A percentile compares a stretch with the other conserved stretches of the same genome.
Evolutionary conservation across 2,888 invertebrate genomes (phyloP).

Genomic region (Mythimna ferrago): DNA sequence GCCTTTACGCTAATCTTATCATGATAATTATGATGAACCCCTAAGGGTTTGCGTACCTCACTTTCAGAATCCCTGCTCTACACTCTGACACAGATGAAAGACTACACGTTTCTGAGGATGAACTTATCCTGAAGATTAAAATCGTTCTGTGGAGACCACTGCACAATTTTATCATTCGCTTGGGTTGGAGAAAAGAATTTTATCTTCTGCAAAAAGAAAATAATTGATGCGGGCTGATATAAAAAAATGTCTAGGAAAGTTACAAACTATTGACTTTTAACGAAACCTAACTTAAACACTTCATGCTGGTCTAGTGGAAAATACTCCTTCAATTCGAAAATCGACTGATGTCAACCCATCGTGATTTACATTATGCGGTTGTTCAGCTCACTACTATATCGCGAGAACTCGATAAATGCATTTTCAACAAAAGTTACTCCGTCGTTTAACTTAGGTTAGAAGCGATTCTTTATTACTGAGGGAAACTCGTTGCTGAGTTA

Average conservation of each 20-base stretch:
- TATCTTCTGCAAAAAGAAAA: too few species aligned
- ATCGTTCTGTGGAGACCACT: too few species aligned
- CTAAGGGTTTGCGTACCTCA: too few species aligned
- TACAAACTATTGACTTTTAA: background rate
- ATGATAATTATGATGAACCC: too few species aligned
- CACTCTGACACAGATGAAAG: background rate
- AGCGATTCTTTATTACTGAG: background rate
- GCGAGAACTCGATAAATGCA: slow-evolving; percentile 11
- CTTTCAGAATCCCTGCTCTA: background rate
- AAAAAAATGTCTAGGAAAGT: background rate
- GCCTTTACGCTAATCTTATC: too few species aligned
- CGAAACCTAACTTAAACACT: background rate
- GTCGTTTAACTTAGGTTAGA: background rate
- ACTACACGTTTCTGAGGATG: background rate
- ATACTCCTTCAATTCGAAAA: slow-evolving; percentile 7
- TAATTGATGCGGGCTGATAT: background rate
- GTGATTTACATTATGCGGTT: slow-evolving; percentile 37
- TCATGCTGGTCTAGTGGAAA: background rate
- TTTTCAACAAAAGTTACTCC: slow-evolving; percentile 22
- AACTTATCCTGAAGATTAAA: background rate
- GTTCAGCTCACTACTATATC: slow-evolving; percentile 34
- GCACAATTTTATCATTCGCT: background rate
- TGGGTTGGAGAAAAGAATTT: background rate
- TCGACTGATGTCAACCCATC: slow-evolving; percentile 10
- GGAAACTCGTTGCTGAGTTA: too few species aligned